Conservation (phyloP, 2,113 vertebrate genomes). For the Festucalex cinctus region DNA sequence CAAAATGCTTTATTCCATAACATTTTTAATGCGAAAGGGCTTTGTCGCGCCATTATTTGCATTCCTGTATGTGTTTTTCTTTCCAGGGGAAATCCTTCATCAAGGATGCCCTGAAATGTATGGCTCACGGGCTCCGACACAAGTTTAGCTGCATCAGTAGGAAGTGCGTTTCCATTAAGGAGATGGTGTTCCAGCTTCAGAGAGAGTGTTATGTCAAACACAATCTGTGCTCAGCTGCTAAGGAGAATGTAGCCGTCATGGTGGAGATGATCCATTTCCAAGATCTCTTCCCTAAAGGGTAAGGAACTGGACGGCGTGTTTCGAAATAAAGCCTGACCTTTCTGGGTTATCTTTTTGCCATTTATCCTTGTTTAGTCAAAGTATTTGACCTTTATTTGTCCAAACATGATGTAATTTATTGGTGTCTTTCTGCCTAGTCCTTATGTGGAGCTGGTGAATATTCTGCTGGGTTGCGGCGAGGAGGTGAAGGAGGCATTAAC, state of each 20-base stretch:
- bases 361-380: slow-evolving; percentile 24
- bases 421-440: slow-evolving; percentile 73
- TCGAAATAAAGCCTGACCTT: not conserved
- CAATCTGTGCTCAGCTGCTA: slow-evolving; percentile 91
- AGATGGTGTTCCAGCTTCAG: slow-evolving; percentile 97
- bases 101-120: slow-evolving; percentile 96
- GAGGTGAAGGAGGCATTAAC: slow-evolving; percentile 92
- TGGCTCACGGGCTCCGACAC: slow-evolving; percentile 93
- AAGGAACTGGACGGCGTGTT: slow-evolving; percentile 58
- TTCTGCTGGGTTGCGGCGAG: slow-evolving; percentile 89
- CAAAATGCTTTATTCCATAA: not conserved
- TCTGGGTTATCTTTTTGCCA: not conserved
- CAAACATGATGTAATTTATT: slow-evolving; percentile 31
- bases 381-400: slow-evolving; percentile 12
- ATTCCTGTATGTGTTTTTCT: slow-evolving; percentile 35
- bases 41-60: not conserved
- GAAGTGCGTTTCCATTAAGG: slow-evolving; percentile 95
- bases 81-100: slow-evolving; percentile 97
- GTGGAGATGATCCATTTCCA: slow-evolving; percentile 99
- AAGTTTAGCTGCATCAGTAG: slow-evolving; percentile 98
- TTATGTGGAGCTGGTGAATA: slow-evolving; percentile 93
- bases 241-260: slow-evolving; percentile 92
- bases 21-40: not conserved
- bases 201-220: slow-evolving; percentile 96
- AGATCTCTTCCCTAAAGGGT: slow-evolving; percentile 95